Evolutionary conservation across 1,140 invertebrate species (phyloP).

Genomic region (Amyelois transitella): DNA sequence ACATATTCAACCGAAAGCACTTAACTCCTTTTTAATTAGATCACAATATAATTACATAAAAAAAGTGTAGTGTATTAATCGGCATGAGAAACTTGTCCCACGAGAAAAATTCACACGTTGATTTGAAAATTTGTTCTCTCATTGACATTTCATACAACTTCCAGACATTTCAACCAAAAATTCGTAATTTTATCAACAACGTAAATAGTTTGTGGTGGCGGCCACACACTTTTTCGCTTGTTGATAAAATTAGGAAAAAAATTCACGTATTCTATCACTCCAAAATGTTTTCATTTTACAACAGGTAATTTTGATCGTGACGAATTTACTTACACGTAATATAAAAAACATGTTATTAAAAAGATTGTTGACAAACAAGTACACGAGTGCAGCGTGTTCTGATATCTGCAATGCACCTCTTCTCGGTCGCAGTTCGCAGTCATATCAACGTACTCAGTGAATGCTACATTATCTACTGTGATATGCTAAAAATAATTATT

Average conservation of each 20-base stretch:
- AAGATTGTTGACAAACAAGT: conserved; percentile 5
- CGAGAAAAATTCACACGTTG: too few relatives aligned
- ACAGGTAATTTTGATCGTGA: too few relatives aligned
- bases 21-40: not conserved
- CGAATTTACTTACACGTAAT: conserved; percentile 4
- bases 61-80: not conserved
- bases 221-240: conserved; percentile 40
- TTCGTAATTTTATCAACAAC: conserved; percentile 33
- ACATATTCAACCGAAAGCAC: not conserved
- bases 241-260: conserved; percentile 37
- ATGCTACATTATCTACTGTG: conserved; percentile 41
- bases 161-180: not conserved
- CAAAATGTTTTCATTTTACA: too few relatives aligned
- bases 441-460: conserved; percentile 13
- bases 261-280: not conserved
- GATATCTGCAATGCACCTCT: conserved; percentile 15
- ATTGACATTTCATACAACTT: not conserved
- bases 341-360: not conserved
- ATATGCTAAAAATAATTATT: conserved; percentile 59
- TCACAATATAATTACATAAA: not conserved
- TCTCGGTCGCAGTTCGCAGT: conserved; percentile 2
- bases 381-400: not conserved
- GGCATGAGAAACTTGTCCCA: too few relatives aligned
- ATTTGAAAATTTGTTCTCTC: too few relatives aligned
- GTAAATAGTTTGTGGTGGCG: conserved; percentile 56